phyloP scores from a whole-genome alignment of 2,113 vertebrate genomes.

The Prunella fulvescens region DNA sequence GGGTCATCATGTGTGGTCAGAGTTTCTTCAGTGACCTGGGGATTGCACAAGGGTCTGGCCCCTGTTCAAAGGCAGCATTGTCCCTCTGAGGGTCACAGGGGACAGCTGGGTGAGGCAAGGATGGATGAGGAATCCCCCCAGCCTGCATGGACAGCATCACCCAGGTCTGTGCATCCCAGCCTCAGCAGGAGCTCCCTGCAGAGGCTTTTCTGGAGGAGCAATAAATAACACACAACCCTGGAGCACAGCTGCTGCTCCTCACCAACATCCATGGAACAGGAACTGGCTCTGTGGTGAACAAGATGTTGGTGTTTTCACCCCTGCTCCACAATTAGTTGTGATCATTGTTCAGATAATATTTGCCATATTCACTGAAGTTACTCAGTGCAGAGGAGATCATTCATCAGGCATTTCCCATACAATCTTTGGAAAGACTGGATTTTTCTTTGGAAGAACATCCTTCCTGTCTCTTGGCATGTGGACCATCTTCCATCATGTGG shows the following conservation, averaged over 20 bases:
- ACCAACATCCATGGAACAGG: not conserved
- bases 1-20: not conserved
- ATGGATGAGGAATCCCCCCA: not conserved
- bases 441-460: not conserved
- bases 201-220: not conserved
- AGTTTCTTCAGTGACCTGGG: not conserved
- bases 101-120: not conserved
- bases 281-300: not conserved
- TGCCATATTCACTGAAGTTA: not conserved
- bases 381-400: not conserved
- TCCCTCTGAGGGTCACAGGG: not conserved
- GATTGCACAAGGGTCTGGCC: not conserved
- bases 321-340: not conserved
- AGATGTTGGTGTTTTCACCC: not conserved
- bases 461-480: not conserved
- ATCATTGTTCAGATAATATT: not conserved
- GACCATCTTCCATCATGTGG: not conserved
- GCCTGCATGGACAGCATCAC: not conserved
- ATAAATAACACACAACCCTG: not conserved
- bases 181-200: not conserved
- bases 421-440: not conserved
- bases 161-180: not conserved
- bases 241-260: not conserved
- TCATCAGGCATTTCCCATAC: not conserved
- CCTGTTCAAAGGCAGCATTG: fast-evolving